A percentile compares a stretch with the other conserved stretches of the same genome.
These are phyloP conservation scores for Glareola pratincola DNA, from an alignment of 2,113 vertebrate genomes.

Conservation along the genomic window DNA sequence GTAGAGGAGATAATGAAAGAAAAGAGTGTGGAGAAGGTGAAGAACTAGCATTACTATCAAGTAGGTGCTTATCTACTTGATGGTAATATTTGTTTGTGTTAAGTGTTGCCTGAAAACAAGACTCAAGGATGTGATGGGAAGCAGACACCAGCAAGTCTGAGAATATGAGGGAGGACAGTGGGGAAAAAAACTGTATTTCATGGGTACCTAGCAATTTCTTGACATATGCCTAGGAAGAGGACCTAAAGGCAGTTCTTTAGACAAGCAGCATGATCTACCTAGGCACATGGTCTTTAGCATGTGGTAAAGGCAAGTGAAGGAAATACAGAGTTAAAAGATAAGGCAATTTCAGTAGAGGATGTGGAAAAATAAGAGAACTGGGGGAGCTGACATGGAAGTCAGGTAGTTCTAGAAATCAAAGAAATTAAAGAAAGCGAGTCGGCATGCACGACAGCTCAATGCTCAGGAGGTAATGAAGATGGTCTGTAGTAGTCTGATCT, in stretches of 20 bases:
- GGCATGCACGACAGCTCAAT: background rate
- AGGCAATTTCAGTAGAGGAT: background rate
- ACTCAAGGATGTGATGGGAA: background rate
- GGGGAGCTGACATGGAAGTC: background rate
- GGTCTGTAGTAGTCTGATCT: background rate
- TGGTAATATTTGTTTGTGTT: background rate
- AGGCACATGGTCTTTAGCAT: background rate
- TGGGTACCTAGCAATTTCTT: background rate
- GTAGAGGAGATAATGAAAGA: background rate
- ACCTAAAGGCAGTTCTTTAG: background rate
- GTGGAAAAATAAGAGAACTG: background rate
- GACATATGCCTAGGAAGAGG: background rate
- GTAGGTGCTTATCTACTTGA: background rate
- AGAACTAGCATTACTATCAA: background rate
- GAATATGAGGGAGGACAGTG: background rate
- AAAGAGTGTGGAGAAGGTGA: background rate
- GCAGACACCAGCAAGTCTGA: background rate
- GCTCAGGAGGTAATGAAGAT: background rate
- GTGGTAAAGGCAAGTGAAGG: background rate
- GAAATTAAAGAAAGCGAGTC: accelerated
- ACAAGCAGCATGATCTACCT: accelerated
- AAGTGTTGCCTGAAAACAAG: background rate
- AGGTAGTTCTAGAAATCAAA: background rate
- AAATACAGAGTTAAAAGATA: background rate
- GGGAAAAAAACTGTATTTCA: background rate